A percentile compares a stretch with the other conserved stretches of the same genome.
phyloP scores from a whole-genome alignment of 2,888 invertebrate genomes.

The Malthinus seriepunctatus region DNA sequence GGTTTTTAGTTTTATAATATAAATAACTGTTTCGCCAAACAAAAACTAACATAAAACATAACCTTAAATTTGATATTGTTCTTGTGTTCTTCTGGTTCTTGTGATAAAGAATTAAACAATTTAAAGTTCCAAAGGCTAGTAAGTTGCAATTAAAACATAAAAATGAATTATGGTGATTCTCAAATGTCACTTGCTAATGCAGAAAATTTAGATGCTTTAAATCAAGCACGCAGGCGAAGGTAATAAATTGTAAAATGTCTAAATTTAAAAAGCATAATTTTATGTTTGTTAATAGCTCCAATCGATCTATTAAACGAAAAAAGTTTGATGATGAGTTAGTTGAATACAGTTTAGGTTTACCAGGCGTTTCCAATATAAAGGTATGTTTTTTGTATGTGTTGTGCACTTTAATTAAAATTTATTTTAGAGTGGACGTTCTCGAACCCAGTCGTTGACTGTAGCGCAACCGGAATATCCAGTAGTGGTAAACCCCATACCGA shows the following conservation, averaged over 20 bases:
- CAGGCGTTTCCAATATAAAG: slow-evolving; percentile 55
- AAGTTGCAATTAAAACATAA: too few species aligned
- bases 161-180: slow-evolving; percentile 30
- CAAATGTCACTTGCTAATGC: slow-evolving; percentile 39
- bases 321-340: slow-evolving; percentile 98
- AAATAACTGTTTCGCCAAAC: too few species aligned
- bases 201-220: slow-evolving; percentile 43
- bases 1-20: too few species aligned
- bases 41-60: too few species aligned
- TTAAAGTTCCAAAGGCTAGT: too few species aligned
- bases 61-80: too few species aligned
- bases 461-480: slow-evolving; percentile 48
- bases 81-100: too few species aligned
- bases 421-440: slow-evolving; percentile 48
- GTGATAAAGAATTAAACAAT: too few species aligned
- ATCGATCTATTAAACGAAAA: slow-evolving; percentile 91
- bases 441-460: slow-evolving; percentile 49
- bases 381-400: slow-evolving; percentile 32
- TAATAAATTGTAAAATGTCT: slow-evolving; percentile 25
- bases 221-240: slow-evolving; percentile 50
- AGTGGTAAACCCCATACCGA: slow-evolving; percentile 45
- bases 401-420: slow-evolving; percentile 1
- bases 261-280: slow-evolving; percentile 2
- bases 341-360: slow-evolving; percentile 80
- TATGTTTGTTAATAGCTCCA: slow-evolving; percentile 66